Evolutionary conservation across 2,113 vertebrate genomes (phyloP).

Genomic region (Noturus placidus): DNA sequence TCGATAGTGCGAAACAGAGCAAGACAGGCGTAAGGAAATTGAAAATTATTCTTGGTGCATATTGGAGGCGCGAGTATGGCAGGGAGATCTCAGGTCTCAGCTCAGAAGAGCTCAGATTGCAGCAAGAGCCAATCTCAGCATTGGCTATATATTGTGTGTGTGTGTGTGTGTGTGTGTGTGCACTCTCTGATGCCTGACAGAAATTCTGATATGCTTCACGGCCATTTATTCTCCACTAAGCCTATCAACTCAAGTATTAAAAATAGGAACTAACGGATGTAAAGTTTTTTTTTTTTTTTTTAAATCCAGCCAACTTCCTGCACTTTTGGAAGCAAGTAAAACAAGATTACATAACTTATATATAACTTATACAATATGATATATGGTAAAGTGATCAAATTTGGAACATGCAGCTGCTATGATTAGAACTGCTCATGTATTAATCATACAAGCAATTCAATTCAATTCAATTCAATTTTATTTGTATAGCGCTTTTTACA

Average conservation of each 20-base stretch:
- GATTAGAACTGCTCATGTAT: neutral
- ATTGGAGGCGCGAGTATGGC: constrained; percentile 36
- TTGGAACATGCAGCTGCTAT: neutral
- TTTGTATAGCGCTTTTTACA: no score
- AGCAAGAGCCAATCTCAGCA: constrained; percentile 27
- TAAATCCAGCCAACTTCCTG: neutral
- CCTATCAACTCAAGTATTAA: constrained; percentile 27
- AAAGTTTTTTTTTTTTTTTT: neutral
- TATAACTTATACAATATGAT: neutral
- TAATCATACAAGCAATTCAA: neutral
- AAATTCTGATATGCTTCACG: constrained; percentile 30
- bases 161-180: constrained; percentile 15
- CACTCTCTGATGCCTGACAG: constrained; percentile 8
- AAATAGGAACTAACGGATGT: neutral
- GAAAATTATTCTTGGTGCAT: constrained; percentile 61
- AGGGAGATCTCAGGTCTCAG: constrained; percentile 38
- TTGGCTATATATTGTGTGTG: constrained; percentile 10
- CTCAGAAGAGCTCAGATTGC: constrained; percentile 39
- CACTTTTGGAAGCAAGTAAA: neutral
- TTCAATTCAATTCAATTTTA: no score
- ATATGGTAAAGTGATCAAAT: neutral
- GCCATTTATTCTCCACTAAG: constrained; percentile 16
- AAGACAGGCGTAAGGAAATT: constrained; percentile 66
- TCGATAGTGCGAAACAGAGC: constrained; percentile 66
- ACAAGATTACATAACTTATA: neutral